These are phyloP conservation scores for Anoncus sp. DNA, from an alignment of 2,888 invertebrate species.

Conservation along the genomic window DNA sequence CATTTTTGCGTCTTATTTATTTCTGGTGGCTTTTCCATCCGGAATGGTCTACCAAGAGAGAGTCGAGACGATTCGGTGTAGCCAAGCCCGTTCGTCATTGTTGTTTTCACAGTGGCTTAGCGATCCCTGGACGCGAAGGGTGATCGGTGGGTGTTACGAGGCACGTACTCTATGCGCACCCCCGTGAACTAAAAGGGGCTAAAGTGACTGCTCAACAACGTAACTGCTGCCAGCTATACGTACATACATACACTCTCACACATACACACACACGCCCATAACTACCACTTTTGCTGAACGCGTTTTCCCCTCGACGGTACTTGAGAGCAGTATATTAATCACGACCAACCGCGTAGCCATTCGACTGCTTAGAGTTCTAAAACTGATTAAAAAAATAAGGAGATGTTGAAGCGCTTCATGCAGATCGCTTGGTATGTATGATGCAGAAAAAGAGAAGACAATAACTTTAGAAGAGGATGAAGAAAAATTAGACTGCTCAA, in stretches of 20 bases:
- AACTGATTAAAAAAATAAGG: conserved; percentile 17
- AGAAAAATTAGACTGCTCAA: too few relatives aligned
- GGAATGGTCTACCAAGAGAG: neutral
- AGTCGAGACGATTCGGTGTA: conserved; percentile 24
- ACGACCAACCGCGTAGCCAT: conserved; percentile 59
- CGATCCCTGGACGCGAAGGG: conserved; percentile 50
- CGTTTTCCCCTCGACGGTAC: conserved; percentile 39
- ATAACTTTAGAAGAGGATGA: neutral
- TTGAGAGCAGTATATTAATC: conserved; percentile 59
- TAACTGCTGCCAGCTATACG: conserved; percentile 32
- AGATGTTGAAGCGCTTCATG: neutral
- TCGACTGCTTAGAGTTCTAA: conserved; percentile 65
- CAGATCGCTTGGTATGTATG: neutral
- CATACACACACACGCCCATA: neutral
- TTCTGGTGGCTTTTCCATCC: conserved; percentile 7
- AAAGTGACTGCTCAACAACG: conserved; percentile 56
- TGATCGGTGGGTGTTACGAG: conserved; percentile 56
- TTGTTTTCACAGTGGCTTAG: conserved; percentile 58
- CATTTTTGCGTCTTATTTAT: conserved; percentile 18
- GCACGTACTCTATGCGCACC: conserved; percentile 47
- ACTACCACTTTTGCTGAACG: conserved; percentile 5
- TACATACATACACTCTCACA: neutral
- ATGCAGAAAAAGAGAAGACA: neutral
- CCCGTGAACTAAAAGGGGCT: conserved; percentile 49
- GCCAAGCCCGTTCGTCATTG: conserved; percentile 58